Evolutionary conservation across 2,113 vertebrate genomes (phyloP).

Genomic region (Danionella cerebrum): DNA sequence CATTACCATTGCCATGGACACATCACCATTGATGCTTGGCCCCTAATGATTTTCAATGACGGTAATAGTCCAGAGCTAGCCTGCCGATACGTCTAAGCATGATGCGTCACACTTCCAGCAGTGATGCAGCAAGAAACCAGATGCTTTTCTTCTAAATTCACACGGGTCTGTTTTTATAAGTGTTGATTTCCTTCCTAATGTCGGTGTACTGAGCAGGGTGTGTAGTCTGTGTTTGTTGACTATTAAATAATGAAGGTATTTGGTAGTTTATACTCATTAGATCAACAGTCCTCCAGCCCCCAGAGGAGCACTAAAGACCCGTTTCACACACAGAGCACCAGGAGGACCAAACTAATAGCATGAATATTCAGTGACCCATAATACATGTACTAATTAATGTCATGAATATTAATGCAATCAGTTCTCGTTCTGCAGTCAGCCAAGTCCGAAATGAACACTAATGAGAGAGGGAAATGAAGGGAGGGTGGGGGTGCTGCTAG

Average conservation of each 20-base stretch:
- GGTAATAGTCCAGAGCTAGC: too few species aligned
- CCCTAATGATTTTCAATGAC: too few species aligned
- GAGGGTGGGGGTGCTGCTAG: constrained; percentile 3
- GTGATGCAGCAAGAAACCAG: too few species aligned
- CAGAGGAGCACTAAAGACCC: constrained; percentile 23
- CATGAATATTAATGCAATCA: constrained; percentile 99
- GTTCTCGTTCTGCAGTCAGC: constrained; percentile 79
- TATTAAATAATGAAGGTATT: constrained; percentile 3
- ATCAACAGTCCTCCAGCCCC: constrained; percentile 29
- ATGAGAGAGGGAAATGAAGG: constrained; percentile 73
- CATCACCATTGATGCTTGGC: too few species aligned
- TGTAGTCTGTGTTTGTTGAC: background rate
- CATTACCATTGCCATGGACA: too few species aligned
- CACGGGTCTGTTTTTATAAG: too few species aligned
- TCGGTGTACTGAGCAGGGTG: background rate
- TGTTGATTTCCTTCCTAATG: too few species aligned
- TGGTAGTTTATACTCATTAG: constrained; percentile 10
- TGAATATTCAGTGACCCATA: constrained; percentile 99
- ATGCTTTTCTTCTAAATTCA: too few species aligned
- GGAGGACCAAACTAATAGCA: constrained; percentile 95
- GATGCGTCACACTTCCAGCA: too few species aligned
- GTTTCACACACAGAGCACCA: constrained; percentile 62
- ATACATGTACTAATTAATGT: constrained; percentile 91
- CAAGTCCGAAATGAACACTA: constrained; percentile 86
- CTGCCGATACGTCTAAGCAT: too few species aligned